Evolutionary conservation across 1,140 invertebrate genomes (phyloP).

Genomic region (Sinella curviseta): DNA sequence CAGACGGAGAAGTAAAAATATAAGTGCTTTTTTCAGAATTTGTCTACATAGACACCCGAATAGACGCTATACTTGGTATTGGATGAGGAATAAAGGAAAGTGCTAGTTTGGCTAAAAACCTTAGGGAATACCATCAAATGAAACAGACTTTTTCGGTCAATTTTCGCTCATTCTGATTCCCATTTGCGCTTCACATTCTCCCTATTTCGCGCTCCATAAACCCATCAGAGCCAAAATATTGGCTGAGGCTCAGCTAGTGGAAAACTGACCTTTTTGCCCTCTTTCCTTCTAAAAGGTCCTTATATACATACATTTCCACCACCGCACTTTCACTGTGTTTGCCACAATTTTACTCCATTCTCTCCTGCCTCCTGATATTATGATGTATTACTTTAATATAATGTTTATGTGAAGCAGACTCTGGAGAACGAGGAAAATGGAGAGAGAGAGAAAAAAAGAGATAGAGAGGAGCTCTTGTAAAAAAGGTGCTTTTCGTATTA

Average conservation of each 20-base stretch:
- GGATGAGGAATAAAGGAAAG: neutral
- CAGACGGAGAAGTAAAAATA: neutral
- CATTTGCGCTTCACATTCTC: constrained; percentile 29
- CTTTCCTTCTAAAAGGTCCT: neutral
- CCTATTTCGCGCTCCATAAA: constrained; percentile 45
- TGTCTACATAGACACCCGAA: no score
- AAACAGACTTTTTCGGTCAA: constrained; percentile 43
- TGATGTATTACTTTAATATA: constrained; percentile 26
- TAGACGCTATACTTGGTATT: no score
- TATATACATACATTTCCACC: neutral
- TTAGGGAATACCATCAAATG: constrained; percentile 34
- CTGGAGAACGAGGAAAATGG: neutral
- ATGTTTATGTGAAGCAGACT: constrained; percentile 21
- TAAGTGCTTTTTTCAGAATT: neutral
- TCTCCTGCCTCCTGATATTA: neutral
- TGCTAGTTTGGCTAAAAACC: constrained; percentile 38
- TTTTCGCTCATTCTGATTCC: constrained; percentile 49
- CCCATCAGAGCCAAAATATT: constrained; percentile 39
- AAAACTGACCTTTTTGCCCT: constrained; percentile 46
- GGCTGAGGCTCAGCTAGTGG: constrained; percentile 7
- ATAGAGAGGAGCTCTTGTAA: neutral
- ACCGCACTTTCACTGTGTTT: constrained; percentile 6
- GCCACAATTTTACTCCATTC: neutral
- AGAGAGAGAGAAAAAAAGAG: neutral
- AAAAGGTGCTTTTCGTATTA: constrained; percentile 11